A percentile compares a stretch with the other conserved stretches of the same genome.
Evolutionary conservation across 2,113 vertebrate genomes (phyloP).

Genomic region (human): GRCh38 chr19:34285001-34285500

Average conservation of each 20-base stretch:
- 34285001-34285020: too few species aligned
- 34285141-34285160: not conserved
- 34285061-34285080: too few species aligned
- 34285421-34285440: too few species aligned
- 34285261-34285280: not conserved
- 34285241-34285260: not conserved
- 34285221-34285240: not conserved
- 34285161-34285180: not conserved
- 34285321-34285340: not conserved
- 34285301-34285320: slow-evolving; percentile 6
- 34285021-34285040: too few species aligned
- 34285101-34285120: not conserved
- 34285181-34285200: not conserved
- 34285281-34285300: not conserved
- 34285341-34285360: too few species aligned
- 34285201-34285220: not conserved
- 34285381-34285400: too few species aligned
- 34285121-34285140: not conserved
- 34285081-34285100: not conserved
- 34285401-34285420: too few species aligned
- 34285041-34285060: too few species aligned
- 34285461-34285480: too few species aligned
- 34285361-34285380: too few species aligned
- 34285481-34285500: too few species aligned
- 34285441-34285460: too few species aligned